Percentiles rank a stretch among this genome's conserved stretches.
phyloP scores from a whole-genome alignment of 2,888 invertebrate species.

The Synanthedon vespiformis region DNA sequence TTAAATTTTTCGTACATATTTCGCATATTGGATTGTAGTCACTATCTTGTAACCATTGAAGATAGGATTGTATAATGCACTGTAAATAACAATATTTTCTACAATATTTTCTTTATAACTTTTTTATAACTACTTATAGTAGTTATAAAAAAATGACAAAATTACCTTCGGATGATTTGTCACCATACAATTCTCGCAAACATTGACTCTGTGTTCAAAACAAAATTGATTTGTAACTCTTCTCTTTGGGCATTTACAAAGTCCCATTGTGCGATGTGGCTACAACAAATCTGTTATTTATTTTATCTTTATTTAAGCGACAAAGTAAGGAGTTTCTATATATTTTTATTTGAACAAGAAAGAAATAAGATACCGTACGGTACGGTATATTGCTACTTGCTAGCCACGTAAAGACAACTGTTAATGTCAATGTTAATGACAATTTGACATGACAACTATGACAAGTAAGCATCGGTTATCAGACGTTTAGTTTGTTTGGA shows the following conservation, averaged over 20 bases:
- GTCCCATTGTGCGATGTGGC: constrained; percentile 78
- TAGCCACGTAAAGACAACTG: constrained; percentile 36
- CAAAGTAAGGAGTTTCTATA: not conserved
- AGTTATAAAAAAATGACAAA: constrained; percentile 7
- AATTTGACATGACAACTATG: too few relatives aligned
- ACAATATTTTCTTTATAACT: too few relatives aligned
- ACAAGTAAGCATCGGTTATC: too few relatives aligned
- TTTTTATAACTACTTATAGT: too few relatives aligned
- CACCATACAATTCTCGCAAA: constrained; percentile 98
- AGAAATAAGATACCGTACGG: not conserved
- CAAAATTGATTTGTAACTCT: constrained; percentile 99
- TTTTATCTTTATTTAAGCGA: too few relatives aligned
- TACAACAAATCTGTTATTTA: too few relatives aligned
- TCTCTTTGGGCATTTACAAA: constrained; percentile 98
- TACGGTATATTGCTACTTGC: too few relatives aligned
- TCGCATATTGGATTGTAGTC: constrained; percentile 96
- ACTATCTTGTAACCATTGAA: constrained; percentile 98
- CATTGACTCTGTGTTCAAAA: constrained; percentile 98
- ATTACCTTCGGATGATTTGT: constrained; percentile 94
- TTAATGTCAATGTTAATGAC: too few relatives aligned
- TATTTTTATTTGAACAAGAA: constrained; percentile 4
- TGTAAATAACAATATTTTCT: constrained; percentile 58
- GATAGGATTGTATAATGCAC: constrained; percentile 98
- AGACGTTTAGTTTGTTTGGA: too few relatives aligned
- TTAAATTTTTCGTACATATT: constrained; percentile 85